Base-by-base conservation (phyloP, 1,140 invertebrate species). In the Caenorhabditis remanei region DNA sequence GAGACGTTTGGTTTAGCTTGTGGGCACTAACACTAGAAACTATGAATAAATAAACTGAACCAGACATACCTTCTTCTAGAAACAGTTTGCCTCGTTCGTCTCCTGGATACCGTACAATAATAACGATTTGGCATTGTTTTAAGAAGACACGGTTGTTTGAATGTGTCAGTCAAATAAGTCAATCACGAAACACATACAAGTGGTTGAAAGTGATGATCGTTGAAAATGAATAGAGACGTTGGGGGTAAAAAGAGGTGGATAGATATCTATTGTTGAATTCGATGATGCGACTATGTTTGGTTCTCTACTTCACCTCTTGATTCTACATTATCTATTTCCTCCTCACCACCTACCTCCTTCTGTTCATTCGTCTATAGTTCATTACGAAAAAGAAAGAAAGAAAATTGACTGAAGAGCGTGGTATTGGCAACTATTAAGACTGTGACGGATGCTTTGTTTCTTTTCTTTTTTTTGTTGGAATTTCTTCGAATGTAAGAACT, bases 381-480 rank as follows among this genome's bases (percentile, higher is more conserved):
- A 63, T 24, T 9, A 50, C 6, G 46, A 50, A 79, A 19, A 41
- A 41, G 53, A 79, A 50, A 8, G 24, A 50, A 50, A n/a, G 41
- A 79, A 79, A 79, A 50, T 53, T 50, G n/a, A 50, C 46, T 79
- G 46, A 79, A 24, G n/a, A 48, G 46, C 13, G 71, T 79, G n/a
- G 21, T 46, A 79, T 53, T 79, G 46, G 19, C 5, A 50, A 79
- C 46, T 50, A 79, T 13, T 53, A 50, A 79, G 14, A 79, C 71
- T 43, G 71, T 79, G 46, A 71, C 65, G 65, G n/a, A 71, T 4
- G 71, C 71, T 79, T 79, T 79, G 71, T 79, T 79, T 79, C 71
- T 24, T 24, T 48, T 79, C 53, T 41, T 32, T 71, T 65, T 16
- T 16, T n/a, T 8, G 16, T n/a, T 8, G 16, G 8, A 32, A 71